Base-by-base conservation (phyloP, 2,888 invertebrate species). In the Protodeltote pygarga region DNA sequence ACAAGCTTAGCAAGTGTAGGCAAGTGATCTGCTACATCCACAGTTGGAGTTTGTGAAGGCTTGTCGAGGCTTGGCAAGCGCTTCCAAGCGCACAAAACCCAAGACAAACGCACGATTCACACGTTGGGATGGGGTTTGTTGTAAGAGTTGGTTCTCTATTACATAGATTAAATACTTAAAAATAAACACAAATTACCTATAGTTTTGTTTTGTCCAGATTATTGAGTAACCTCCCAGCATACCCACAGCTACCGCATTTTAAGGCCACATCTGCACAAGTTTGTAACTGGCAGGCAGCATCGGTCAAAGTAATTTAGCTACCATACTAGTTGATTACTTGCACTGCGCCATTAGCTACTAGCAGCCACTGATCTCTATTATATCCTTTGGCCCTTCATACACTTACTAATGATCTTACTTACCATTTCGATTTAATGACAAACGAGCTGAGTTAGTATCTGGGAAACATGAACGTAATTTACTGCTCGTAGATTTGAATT, bases 221-320 rank as follows among this genome's bases (percentile, higher is more conserved):
- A 38, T 51, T 25, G 38, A 40, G 16, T 60, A 42, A 60, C 48
- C n/a, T n/a, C n/a, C n/a, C n/a, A n/a, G n/a, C n/a, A n/a, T 46
- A 40, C 31, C 23, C 23, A 40, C 34, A 46, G 24, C 19, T n/a
- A 17, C 15, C 34, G 17, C 11, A 21, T 14, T 4, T 33, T 9
- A 23, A 37, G 15, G 13, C 3, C 4, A 37, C 31, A 33, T 25
- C 21, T 29, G 25, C 38, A 23, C 32, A 28, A 34, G 39, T 39
- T 62, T 50, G 29, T 35, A 39, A 16, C 20, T n/a, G 38, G 33
- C 16, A 23, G 23, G 11, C 9, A 10, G 20, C 15, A 21, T 17
- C 25, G 28, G 31, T 17, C 14, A 6, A 8, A 40, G 23, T 45
- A 58, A 58, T 57, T 41, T 42, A 38, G 10, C 45, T 34, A 41